Evolutionary conservation across 2,888 invertebrate species (phyloP).

Genomic region (Argyresthia goedartella): DNA sequence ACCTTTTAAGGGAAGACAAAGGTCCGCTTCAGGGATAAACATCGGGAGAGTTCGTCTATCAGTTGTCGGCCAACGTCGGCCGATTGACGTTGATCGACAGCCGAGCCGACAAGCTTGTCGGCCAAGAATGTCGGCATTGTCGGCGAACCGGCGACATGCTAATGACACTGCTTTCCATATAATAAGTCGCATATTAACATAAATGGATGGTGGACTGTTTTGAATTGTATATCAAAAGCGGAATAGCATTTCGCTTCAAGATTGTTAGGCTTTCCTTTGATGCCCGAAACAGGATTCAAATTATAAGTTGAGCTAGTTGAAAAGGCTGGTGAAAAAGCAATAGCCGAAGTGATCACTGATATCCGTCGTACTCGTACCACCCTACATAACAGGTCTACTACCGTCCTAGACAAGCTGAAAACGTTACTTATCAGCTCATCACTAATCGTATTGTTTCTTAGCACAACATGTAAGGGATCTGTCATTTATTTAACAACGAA

Average conservation of each 20-base stretch:
- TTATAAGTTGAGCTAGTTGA: too few relatives aligned
- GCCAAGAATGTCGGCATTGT: slow-evolving; percentile 13
- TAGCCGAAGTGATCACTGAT: too few relatives aligned
- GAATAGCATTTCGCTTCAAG: slow-evolving; percentile 23
- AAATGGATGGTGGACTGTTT: slow-evolving; percentile 17
- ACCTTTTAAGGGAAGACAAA: slow-evolving; percentile 62
- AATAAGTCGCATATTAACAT: slow-evolving; percentile 36
- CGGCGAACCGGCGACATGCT: slow-evolving; percentile 51
- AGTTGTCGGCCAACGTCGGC: slow-evolving; percentile 27
- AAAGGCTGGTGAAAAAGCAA: too few relatives aligned
- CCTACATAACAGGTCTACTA: too few relatives aligned
- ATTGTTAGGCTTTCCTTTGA: neutral
- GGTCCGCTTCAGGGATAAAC: slow-evolving; percentile 48
- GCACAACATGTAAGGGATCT: too few relatives aligned
- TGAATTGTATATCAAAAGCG: slow-evolving; percentile 25
- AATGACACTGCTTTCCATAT: slow-evolving; percentile 64
- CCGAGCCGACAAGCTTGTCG: slow-evolving; percentile 20
- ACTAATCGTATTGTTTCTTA: too few relatives aligned
- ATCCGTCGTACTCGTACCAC: too few relatives aligned
- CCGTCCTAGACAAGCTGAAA: too few relatives aligned
- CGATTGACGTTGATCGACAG: slow-evolving; percentile 61
- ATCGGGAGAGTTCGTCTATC: slow-evolving; percentile 25
- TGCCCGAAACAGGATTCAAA: neutral
- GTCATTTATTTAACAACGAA: too few relatives aligned
- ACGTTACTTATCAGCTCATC: too few relatives aligned